A percentile compares a stretch with the other conserved stretches of the same genome.
Evolutionary conservation across 2,888 invertebrate genomes (phyloP).

Genomic region (Cinara cedri): DNA sequence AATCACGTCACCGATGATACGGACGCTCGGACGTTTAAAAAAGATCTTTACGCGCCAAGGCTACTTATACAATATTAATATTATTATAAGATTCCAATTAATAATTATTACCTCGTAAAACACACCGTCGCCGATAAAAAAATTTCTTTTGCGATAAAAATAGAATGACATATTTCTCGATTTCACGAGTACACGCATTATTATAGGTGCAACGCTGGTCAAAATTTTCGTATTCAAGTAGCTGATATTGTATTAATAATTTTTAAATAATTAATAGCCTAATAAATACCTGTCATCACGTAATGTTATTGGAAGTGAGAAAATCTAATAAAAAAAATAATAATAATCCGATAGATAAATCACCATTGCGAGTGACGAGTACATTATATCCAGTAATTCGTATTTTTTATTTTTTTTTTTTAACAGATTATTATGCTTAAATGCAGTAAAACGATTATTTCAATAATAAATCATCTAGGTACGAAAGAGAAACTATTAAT

Average conservation of each 20-base stretch:
- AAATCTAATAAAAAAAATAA: neutral
- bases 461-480: slow-evolving; percentile 28
- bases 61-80: neutral
- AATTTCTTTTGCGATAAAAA: slow-evolving; percentile 38
- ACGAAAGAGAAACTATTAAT: slow-evolving; percentile 19
- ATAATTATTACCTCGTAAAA: slow-evolving; percentile 32
- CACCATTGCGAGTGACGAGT: neutral
- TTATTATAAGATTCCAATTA: slow-evolving; percentile 20
- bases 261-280: neutral
- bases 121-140: slow-evolving; percentile 5
- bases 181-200: slow-evolving; percentile 13
- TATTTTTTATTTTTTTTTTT: neutral
- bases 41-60: slow-evolving; percentile 5
- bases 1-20: neutral
- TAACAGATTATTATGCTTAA: neutral
- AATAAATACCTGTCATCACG: slow-evolving; percentile 5
- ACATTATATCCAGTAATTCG: neutral
- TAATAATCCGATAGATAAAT: slow-evolving; percentile 15
- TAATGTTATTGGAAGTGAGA: neutral
- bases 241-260: too few relatives aligned
- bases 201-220: too few relatives aligned
- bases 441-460: neutral
- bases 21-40: neutral
- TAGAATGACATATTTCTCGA: slow-evolving; percentile 26
- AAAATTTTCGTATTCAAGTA: too few relatives aligned